phyloP scores from a whole-genome alignment of 2,113 vertebrate genomes.

The Piaya cayana region DNA sequence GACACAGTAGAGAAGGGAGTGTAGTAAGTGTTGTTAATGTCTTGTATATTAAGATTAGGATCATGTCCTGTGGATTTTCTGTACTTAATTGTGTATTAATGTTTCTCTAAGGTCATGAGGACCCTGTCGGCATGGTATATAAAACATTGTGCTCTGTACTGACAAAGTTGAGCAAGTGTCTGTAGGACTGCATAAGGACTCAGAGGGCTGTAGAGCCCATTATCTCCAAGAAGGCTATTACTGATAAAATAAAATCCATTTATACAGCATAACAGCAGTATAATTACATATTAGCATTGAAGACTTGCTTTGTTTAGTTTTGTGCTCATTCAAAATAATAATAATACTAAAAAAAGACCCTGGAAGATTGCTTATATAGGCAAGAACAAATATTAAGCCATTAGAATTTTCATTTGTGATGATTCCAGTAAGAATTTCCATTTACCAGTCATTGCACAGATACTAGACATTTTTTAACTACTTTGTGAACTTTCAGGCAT shows the following conservation, averaged over 20 bases:
- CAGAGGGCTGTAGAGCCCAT: neutral
- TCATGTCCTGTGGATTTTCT: neutral
- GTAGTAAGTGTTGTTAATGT: neutral
- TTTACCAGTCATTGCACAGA: neutral
- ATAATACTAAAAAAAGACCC: neutral
- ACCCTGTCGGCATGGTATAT: neutral
- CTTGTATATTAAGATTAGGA: neutral
- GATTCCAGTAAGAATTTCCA: neutral
- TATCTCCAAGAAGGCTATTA: neutral
- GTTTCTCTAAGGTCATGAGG: neutral
- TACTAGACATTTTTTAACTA: neutral
- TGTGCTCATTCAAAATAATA: neutral
- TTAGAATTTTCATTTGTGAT: neutral
- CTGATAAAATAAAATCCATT: neutral
- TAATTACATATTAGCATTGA: neutral
- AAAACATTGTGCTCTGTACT: neutral
- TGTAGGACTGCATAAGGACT: neutral
- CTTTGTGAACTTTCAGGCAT: neutral
- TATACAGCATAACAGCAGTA: neutral
- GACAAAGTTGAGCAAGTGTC: neutral
- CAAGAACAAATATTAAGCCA: neutral
- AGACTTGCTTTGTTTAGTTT: neutral
- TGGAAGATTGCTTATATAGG: neutral
- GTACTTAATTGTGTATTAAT: neutral
- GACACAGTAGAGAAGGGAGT: neutral